Percentiles rank a stretch among this genome's conserved stretches.
Conservation (phyloP, 2,113 vertebrate genomes). For the Ammodytes dubius region DNA sequence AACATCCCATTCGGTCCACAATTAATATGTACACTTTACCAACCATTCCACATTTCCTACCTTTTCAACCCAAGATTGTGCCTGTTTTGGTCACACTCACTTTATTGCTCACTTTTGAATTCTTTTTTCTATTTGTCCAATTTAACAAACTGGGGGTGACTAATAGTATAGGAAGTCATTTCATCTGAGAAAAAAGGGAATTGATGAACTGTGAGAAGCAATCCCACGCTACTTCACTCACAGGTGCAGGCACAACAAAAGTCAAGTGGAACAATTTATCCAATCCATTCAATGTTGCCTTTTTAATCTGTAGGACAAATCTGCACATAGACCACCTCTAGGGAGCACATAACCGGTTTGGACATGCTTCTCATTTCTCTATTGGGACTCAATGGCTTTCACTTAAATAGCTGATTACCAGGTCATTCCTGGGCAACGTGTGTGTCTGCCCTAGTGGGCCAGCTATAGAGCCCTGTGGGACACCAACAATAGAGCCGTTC, state of each 20-base stretch:
- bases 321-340: conserved; percentile 87
- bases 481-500: conserved; percentile 85
- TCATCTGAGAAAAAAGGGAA: conserved; percentile 60
- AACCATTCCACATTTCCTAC: conserved; percentile 23
- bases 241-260: conserved; percentile 86
- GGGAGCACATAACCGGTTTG: conserved; percentile 93
- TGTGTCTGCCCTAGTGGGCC: conserved; percentile 75
- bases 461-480: conserved; percentile 68
- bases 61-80: conserved; percentile 37
- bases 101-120: conserved; percentile 59
- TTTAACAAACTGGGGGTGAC: conserved; percentile 81
- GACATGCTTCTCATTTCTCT: conserved; percentile 93
- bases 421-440: conserved; percentile 91
- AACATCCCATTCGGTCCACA: neutral
- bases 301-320: conserved; percentile 93
- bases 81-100: conserved; percentile 51
- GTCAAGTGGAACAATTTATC: conserved; percentile 83
- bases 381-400: conserved; percentile 91
- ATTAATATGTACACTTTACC: conserved; percentile 3
- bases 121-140: conserved; percentile 57
- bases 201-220: conserved; percentile 75
- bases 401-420: conserved; percentile 98
- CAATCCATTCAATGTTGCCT: conserved; percentile 87
- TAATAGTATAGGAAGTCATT: conserved; percentile 67
- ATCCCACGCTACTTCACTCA: conserved; percentile 83